phyloP scores from a whole-genome alignment of 35 echinoderm and acorn worm species.

The Apostichopus californicus region DNA sequence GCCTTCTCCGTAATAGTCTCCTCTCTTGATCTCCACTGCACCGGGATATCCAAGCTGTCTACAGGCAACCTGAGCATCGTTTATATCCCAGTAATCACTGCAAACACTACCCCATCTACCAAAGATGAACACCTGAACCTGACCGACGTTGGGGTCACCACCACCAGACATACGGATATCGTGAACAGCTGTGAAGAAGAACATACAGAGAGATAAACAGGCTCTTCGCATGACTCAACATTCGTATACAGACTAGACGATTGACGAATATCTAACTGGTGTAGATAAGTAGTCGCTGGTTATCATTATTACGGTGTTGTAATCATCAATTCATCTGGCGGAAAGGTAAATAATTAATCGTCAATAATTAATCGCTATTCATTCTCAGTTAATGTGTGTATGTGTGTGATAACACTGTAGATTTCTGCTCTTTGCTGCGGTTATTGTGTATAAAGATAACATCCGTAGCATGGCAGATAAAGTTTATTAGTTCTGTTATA shows the following conservation, averaged over 20 bases:
- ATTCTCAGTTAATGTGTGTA: background rate
- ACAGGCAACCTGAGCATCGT: constrained; percentile 15
- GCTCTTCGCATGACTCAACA: no score
- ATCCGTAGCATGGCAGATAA: background rate
- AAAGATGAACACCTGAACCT: constrained; percentile 23
- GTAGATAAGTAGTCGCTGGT: background rate
- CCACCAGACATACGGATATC: background rate
- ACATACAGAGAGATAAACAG: background rate
- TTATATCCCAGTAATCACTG: constrained; percentile 42
- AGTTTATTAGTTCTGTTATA: background rate
- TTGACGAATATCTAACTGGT: background rate
- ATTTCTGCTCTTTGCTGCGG: background rate
- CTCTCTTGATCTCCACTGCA: constrained; percentile 28
- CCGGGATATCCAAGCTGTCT: constrained; percentile 27
- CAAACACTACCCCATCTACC: constrained; percentile 27
- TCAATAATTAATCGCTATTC: background rate
- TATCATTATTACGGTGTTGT: background rate
- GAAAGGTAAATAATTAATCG: background rate
- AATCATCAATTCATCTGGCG: background rate
- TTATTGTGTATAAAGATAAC: background rate
- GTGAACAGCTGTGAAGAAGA: background rate
- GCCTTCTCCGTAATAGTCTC: constrained; percentile 19
- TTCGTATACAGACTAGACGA: background rate
- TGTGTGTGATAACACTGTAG: background rate
- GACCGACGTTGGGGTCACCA: background rate